Conservation (phyloP, 2,113 vertebrate species). For the Climacteris rufus region DNA sequence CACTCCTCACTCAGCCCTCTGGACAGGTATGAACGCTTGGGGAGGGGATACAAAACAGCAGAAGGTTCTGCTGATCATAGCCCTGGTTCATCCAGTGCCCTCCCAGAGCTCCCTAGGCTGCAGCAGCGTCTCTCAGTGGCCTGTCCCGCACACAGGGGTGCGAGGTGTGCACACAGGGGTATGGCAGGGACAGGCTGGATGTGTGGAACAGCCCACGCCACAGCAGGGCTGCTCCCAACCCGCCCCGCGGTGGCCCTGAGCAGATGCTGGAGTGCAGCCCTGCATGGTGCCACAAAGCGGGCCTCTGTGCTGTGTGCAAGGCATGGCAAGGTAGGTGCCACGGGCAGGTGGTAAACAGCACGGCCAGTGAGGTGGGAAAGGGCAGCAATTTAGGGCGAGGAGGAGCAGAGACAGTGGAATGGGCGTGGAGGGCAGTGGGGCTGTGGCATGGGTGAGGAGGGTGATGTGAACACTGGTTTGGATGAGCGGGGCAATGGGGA, state of each 20-base stretch:
- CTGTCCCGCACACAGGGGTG: neutral
- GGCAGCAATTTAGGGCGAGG: neutral
- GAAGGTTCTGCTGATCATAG: neutral
- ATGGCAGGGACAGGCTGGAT: neutral
- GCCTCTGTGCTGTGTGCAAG: neutral
- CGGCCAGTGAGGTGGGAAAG: neutral
- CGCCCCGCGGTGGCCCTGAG: accelerated
- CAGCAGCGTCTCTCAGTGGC: neutral
- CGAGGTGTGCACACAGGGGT: neutral
- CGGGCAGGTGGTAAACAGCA: neutral
- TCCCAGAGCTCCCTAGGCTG: neutral
- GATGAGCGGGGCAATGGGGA: neutral
- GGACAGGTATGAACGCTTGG: accelerated
- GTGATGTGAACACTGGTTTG: neutral
- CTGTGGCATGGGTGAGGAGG: neutral
- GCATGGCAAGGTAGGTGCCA: accelerated
- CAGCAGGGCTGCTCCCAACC: neutral
- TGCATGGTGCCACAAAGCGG: neutral
- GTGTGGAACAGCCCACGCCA: neutral
- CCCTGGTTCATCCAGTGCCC: neutral
- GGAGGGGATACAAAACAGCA: neutral
- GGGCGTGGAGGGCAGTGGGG: neutral
- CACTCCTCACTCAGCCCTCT: neutral
- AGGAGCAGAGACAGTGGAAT: neutral
- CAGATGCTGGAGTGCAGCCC: neutral